A percentile compares a stretch with the other conserved stretches of the same genome.
phyloP scores from a whole-genome alignment of 2,113 vertebrate species.

The Elgaria multicarinata region DNA sequence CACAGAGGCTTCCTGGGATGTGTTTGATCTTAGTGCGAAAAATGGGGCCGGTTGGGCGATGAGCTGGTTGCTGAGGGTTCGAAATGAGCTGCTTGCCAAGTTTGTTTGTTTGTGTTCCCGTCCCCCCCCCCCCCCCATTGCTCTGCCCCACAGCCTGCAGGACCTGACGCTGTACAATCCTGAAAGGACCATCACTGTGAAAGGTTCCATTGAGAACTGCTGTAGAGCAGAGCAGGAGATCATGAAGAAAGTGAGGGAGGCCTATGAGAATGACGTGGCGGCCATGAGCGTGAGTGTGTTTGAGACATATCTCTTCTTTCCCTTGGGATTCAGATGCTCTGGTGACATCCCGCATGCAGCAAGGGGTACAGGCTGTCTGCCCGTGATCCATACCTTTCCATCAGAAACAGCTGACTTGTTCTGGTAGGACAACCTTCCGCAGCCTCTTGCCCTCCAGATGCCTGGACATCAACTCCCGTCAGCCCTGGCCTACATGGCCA shows the following conservation, averaged over 20 bases:
- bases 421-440: not conserved
- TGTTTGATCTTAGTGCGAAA: not conserved
- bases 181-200: conserved; percentile 93
- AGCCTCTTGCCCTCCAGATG: not conserved
- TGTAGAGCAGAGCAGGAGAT: conserved; percentile 91
- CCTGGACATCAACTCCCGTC: not conserved
- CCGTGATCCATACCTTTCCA: not conserved
- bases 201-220: conserved; percentile 89
- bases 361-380: no score
- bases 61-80: not conserved
- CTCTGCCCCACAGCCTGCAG: no score
- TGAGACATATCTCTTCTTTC: not conserved
- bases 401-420: not conserved
- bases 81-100: not conserved
- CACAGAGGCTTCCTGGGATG: not conserved
- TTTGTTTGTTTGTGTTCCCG: not conserved
- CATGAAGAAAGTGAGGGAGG: conserved; percentile 95
- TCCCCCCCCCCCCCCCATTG: accelerated
- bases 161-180: conserved; percentile 95
- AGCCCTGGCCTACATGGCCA: not conserved
- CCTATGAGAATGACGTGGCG: conserved; percentile 95
- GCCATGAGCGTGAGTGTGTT: conserved; percentile 92
- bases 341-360: not conserved
- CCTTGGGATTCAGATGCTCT: not conserved
- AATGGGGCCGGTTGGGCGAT: not conserved